Evolutionary conservation across 1,140 invertebrate species (phyloP).

Genomic region (Eulimnadia texana): DNA sequence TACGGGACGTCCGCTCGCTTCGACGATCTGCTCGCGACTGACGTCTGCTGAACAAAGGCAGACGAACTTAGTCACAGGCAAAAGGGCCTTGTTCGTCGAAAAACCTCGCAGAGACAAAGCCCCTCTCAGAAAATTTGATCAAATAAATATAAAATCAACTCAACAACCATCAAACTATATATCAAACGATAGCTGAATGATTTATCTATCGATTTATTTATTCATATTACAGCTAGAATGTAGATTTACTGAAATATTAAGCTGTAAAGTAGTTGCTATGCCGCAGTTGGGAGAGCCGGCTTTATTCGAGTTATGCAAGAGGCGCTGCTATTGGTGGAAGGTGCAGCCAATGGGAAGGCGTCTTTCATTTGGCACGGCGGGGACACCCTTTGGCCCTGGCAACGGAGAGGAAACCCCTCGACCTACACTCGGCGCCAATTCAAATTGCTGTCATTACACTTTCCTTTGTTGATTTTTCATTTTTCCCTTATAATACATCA

Average conservation of each 20-base stretch:
- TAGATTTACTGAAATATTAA: not conserved
- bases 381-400: not conserved
- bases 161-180: not conserved
- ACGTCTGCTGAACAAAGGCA: constrained; percentile 4
- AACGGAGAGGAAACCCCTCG: not conserved
- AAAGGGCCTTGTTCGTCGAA: not conserved
- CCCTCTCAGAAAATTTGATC: not conserved
- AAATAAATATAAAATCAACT: too few relatives aligned
- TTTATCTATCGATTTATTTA: not conserved
- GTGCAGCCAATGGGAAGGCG: not conserved
- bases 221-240: not conserved
- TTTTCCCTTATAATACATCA: too few relatives aligned
- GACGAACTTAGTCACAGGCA: not conserved
- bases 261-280: not conserved
- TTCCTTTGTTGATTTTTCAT: not conserved
- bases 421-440: not conserved
- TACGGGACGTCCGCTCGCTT: not conserved
- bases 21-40: not conserved
- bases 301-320: not conserved
- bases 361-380: too few relatives aligned
- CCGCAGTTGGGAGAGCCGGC: not conserved
- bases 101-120: not conserved
- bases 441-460: not conserved
- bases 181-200: not conserved
- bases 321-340: not conserved